Percentiles rank a stretch among this genome's conserved stretches.
phyloP scores from a whole-genome alignment of 1,140 invertebrate species.

The Elysia chlorotica region DNA sequence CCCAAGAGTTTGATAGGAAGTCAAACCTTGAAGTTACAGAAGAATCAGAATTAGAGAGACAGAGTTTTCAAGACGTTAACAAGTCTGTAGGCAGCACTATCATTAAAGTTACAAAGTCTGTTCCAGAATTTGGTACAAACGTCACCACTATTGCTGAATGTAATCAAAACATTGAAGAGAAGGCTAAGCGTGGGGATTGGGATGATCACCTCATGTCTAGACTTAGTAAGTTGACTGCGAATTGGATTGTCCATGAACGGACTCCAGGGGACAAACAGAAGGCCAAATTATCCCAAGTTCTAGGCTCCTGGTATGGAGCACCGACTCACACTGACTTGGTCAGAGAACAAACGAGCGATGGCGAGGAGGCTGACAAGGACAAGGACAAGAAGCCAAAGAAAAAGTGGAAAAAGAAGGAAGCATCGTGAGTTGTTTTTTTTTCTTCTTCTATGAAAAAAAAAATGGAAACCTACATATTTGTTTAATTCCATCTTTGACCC shows the following conservation, averaged over 20 bases:
- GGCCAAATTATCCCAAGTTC: constrained; percentile 36
- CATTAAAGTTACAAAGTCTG: not conserved
- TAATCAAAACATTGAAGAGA: not conserved
- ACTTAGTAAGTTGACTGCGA: constrained; percentile 49
- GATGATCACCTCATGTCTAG: constrained; percentile 52
- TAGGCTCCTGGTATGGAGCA: constrained; percentile 48
- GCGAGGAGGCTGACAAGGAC: constrained; percentile 30
- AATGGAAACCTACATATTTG: too few relatives aligned
- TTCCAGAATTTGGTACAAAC: not conserved
- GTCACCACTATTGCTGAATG: not conserved
- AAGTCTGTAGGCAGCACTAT: not conserved
- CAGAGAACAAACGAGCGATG: constrained; percentile 41
- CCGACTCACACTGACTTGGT: constrained; percentile 48
- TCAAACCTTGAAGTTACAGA: not conserved
- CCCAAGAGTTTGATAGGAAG: not conserved
- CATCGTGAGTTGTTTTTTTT: constrained; percentile 36
- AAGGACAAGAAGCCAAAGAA: constrained; percentile 33
- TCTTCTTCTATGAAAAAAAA: not conserved
- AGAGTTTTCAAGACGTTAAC: not conserved
- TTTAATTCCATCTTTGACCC: too few relatives aligned
- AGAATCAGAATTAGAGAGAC: not conserved
- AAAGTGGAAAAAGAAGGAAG: constrained; percentile 49
- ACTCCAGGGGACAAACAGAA: constrained; percentile 30
- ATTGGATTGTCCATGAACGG: constrained; percentile 53
- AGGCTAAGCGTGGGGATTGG: constrained; percentile 39